These are phyloP conservation scores for Drosophila virilis DNA, from an alignment of 1,140 invertebrate species.

Conservation along the genomic window DNA sequence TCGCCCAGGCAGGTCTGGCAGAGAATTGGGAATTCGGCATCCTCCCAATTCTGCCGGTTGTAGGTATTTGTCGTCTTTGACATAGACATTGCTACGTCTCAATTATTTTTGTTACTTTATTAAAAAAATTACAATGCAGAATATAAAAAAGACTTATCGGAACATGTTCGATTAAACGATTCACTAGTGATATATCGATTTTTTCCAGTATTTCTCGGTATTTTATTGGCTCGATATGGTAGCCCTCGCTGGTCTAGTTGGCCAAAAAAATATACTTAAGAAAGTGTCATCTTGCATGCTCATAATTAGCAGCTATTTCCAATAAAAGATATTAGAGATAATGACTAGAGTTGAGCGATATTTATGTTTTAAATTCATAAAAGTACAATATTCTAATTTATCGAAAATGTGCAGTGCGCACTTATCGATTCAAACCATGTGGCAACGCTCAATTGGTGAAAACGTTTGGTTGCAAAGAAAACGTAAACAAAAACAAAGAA, in stretches of 20 bases:
- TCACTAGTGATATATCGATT: background rate
- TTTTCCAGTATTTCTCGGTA: background rate
- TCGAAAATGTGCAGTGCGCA: too few species aligned
- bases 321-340: too few species aligned
- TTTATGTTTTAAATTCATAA: too few species aligned
- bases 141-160: background rate
- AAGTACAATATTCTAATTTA: too few species aligned
- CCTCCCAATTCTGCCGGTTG: conserved; percentile 99
- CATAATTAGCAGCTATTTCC: too few species aligned
- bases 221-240: background rate
- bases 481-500: conserved; percentile 1
- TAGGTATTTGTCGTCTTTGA: conserved; percentile 99
- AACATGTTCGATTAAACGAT: background rate
- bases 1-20: conserved; percentile 99
- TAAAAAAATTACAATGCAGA: conserved; percentile 8
- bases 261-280: too few species aligned
- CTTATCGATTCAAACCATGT: background rate
- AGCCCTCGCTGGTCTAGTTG: too few species aligned
- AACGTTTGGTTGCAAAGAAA: conserved; percentile 24
- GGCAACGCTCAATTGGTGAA: conserved; percentile 23
- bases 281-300: too few species aligned
- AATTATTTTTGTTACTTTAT: background rate
- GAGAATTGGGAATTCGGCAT: conserved; percentile 99
- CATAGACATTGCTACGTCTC: conserved; percentile 90
- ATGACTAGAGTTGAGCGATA: too few species aligned